These are phyloP conservation scores for Arctocebus calabarensis DNA, from an alignment of 2,797 vertebrate genomes.

Conservation along the genomic window DNA sequence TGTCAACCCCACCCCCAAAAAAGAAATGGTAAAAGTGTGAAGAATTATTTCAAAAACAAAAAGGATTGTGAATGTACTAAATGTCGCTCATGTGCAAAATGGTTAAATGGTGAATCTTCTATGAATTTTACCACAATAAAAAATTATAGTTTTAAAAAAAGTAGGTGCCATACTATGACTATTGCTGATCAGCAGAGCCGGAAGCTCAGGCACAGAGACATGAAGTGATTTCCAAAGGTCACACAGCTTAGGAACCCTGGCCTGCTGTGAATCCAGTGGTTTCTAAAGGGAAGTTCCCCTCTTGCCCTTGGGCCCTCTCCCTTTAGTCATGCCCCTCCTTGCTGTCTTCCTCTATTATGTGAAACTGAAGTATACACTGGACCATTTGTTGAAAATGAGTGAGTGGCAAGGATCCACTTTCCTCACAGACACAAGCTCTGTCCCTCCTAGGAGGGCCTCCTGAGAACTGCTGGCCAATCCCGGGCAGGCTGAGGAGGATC, in stretches of 20 bases:
- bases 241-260: not conserved
- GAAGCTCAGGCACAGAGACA: not conserved
- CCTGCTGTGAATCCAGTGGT: not conserved
- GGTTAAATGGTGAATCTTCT: not conserved
- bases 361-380: not conserved
- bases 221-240: not conserved
- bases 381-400: not conserved
- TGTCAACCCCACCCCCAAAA: too few species aligned
- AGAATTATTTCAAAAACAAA: not conserved
- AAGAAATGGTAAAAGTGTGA: not conserved
- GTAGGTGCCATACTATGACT: not conserved
- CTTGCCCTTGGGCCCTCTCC: accelerated
- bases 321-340: not conserved
- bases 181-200: not conserved
- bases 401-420: not conserved
- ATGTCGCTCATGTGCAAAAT: not conserved
- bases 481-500: not conserved
- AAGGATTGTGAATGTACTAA: not conserved
- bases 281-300: not conserved
- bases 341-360: not conserved
- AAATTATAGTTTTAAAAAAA: not conserved
- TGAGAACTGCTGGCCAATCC: not conserved
- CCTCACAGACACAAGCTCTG: not conserved
- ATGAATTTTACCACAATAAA: not conserved
- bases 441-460: not conserved